Base-by-base conservation (phyloP, 92 coral and sea anemone species). In the Zoanthus solanderi region DNA sequence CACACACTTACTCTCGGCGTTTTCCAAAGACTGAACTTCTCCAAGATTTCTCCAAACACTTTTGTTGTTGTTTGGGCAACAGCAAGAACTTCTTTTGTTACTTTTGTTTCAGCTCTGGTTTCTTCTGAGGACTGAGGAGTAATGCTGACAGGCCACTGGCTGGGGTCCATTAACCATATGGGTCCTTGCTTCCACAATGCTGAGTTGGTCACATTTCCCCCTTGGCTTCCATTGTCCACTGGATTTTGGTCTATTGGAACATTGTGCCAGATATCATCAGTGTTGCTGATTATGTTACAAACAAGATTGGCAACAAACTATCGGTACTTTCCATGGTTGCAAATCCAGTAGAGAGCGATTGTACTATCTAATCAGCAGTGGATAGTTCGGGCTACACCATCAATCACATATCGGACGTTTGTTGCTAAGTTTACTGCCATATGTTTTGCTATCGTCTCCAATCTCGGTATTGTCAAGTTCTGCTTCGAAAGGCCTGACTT, bases 321-420 rank as follows among this genome's bases (percentile, higher is more conserved):
- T 15, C 65, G 30, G n/a, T 83, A 83, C 6, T 83, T 63, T 0
- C 87, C 87, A 13, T 15, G 31, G 76, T 52, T 75, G 0, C 6
- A 37, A 10, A 84, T 84, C 88, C 88, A 84, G 67, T 44, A 83
- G 34, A 83, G 57, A 14, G 87, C 73, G 28, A 84, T 47, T 30
- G 66, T 68, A n/a, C 71, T 69, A 66, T 85, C 88, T 30, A 85
- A 76, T 82, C 88, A 85, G 53, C 88, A 85, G 28, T 72, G 79
- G 12, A 74, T 15, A 80, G 63, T 44, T 85, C 54, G 72, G 0
- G 60, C 18, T 23, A 13, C 54, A 71, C 18, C 0, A 44, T 78
- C 76, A 61, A 78, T 29, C 13, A 58, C 84, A 46, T 65, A 28
- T 46, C 48, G 17, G 6, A 87, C 85, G 17, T 78, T 87, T 23